Percentiles rank a stretch among this genome's conserved stretches.
Conservation (phyloP, 2,888 invertebrate genomes). For the Crocallis elinguaria region DNA sequence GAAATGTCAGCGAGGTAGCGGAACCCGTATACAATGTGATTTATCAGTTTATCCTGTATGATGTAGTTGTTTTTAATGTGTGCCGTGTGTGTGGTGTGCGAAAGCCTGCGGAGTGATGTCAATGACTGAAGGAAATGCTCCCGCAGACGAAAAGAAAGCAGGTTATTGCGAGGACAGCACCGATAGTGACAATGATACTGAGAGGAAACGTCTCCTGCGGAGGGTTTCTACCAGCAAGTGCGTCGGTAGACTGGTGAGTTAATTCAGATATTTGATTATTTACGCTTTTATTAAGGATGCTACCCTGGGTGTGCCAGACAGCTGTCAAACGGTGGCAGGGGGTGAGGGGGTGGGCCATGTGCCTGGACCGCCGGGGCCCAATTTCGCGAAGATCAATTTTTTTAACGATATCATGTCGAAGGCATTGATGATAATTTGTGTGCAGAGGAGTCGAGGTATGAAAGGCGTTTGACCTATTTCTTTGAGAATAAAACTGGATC, state of each 20-base stretch:
- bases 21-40: slow-evolving; percentile 63
- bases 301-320: slow-evolving; percentile 67
- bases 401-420: slow-evolving; percentile 48
- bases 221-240: slow-evolving; percentile 93
- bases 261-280: slow-evolving; percentile 25
- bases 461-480: slow-evolving; percentile 59
- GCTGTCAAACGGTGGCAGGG: slow-evolving; percentile 59
- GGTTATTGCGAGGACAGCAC: slow-evolving; percentile 80
- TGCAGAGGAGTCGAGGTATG: slow-evolving; percentile 48
- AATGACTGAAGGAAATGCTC: slow-evolving; percentile 62
- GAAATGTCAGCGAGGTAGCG: slow-evolving; percentile 78
- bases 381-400: slow-evolving; percentile 56
- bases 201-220: slow-evolving; percentile 91
- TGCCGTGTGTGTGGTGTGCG: slow-evolving; percentile 65
- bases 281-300: slow-evolving; percentile 24
- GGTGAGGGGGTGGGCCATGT: slow-evolving; percentile 59
- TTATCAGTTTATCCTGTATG: slow-evolving; percentile 74
- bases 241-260: slow-evolving; percentile 89
- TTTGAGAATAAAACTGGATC: slow-evolving; percentile 41
- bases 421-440: slow-evolving; percentile 49
- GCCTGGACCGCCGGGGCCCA: slow-evolving; percentile 56
- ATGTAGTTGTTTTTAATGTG: slow-evolving; percentile 76
- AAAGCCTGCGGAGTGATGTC: slow-evolving; percentile 76
- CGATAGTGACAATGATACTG: slow-evolving; percentile 93
- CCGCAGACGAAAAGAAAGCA: slow-evolving; percentile 61